Evolutionary conservation across 2,113 vertebrate genomes (phyloP), one percentile per base, ranked within the genome.

Genomic region (Tenebrosternarchus preto): DNA sequence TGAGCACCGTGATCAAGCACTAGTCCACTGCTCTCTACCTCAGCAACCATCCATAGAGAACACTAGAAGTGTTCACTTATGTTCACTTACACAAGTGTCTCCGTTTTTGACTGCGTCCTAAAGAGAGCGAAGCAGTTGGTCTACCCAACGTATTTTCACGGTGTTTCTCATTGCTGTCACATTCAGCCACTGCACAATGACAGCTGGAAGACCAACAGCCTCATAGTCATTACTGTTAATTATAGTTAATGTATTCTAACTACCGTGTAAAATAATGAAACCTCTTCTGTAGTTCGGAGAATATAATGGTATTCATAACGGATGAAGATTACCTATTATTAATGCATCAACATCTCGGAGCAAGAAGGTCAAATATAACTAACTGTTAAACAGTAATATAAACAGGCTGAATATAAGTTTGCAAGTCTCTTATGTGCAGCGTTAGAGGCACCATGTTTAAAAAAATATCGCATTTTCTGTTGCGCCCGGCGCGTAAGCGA

Each of bases 161-260:
- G 43, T 12, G 43, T 15, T 7, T 12, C 22, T 61, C 24, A 22
- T 24, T 27, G 59, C 3, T 9, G 57, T 8, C 6, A 60, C 1
- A 2, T 12, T 27, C 9, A 27, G 24, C 22, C 59, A 4, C 59
- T 61, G 24, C 24, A 12, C 59, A 61, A 15, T 15, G 8, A 61
- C 4, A 6, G 6, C 59, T 22, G 25, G 16, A 63, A 25, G 59
- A 25, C 5, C 29, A 33, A 6, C 29, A 63, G 15, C 25, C 60
- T 31, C 5, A 27, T 25, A 31, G 63, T 66, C 63, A 63, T 63
- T 63, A 61, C 59, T 64, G 61, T 29, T 64, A 27, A 64, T 63
- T 63, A 27, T 12, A 31, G 15, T 64, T 31, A 31, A 64, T 64
- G 31, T 31, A 64, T 64, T 64, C 61, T 19, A 24, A 63, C 11